Percentiles rank a stretch among this genome's conserved stretches.
These are phyloP conservation scores for Leptobrachium leishanense DNA, from an alignment of 2,113 vertebrate species.

Conservation along the genomic window DNA sequence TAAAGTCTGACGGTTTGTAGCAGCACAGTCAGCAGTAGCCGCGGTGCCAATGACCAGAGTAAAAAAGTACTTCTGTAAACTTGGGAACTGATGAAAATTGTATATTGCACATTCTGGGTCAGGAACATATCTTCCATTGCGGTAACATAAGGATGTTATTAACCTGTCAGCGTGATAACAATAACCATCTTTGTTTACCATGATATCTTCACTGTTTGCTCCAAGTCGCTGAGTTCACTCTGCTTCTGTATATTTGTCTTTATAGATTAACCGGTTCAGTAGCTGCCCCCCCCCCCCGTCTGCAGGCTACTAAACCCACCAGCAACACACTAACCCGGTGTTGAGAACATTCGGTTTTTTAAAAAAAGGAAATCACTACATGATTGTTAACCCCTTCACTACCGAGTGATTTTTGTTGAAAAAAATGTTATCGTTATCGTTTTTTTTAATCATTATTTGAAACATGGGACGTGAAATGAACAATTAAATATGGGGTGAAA, in stretches of 20 bases:
- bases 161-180: constrained; percentile 38
- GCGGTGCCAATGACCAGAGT: constrained; percentile 46
- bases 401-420: too few relatives aligned
- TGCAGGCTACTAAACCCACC: too few relatives aligned
- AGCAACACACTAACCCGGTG: too few relatives aligned
- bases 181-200: constrained; percentile 27
- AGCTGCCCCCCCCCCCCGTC: too few relatives aligned
- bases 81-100: constrained; percentile 38
- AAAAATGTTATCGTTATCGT: too few relatives aligned
- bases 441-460: too few relatives aligned
- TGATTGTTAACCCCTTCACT: too few relatives aligned
- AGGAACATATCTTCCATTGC: constrained; percentile 27
- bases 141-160: constrained; percentile 45
- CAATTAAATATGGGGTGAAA: too few relatives aligned
- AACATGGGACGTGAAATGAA: too few relatives aligned
- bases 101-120: constrained; percentile 13
- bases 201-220: constrained; percentile 9
- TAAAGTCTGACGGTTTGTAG: constrained; percentile 57
- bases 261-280: background rate
- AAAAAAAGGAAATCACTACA: too few relatives aligned
- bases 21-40: constrained; percentile 54
- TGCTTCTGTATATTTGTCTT: constrained; percentile 10
- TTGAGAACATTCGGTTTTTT: too few relatives aligned
- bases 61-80: constrained; percentile 25
- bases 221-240: background rate